Evolutionary conservation across 2,797 vertebrate genomes (phyloP).

Genomic region (Vespertilio murinus): DNA sequence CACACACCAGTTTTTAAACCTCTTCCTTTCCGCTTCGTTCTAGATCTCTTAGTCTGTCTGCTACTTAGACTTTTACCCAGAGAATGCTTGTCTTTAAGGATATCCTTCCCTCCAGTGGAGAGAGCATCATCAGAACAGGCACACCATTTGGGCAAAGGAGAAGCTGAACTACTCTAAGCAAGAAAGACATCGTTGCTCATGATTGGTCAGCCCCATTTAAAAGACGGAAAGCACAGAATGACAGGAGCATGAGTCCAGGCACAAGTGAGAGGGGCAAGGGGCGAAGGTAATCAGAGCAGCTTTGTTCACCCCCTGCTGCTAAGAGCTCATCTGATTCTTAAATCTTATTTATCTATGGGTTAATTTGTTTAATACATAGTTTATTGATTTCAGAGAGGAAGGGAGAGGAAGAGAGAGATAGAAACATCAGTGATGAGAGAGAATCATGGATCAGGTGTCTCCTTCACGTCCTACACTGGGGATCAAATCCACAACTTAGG

Average conservation of each 20-base stretch:
- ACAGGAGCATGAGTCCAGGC: neutral
- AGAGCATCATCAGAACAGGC: neutral
- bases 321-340: neutral
- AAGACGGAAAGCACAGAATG: neutral
- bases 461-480: too few relatives aligned
- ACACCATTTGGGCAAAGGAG: neutral
- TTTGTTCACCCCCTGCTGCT: neutral
- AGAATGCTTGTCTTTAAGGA: neutral
- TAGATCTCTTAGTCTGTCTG: neutral
- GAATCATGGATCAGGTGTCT: too few relatives aligned
- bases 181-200: neutral
- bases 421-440: too few relatives aligned
- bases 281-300: too few relatives aligned
- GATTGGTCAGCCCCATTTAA: neutral
- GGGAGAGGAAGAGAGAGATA: too few relatives aligned
- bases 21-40: neutral
- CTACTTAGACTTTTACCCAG: neutral
- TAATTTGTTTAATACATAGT: neutral
- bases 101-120: neutral
- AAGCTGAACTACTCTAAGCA: neutral
- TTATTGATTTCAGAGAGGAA: too few relatives aligned
- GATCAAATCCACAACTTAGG: too few relatives aligned
- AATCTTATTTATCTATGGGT: neutral
- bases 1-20: neutral
- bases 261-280: fast-evolving